Evolutionary conservation across 2,113 vertebrate species (phyloP).

Genomic region (Pitta sordida): DNA sequence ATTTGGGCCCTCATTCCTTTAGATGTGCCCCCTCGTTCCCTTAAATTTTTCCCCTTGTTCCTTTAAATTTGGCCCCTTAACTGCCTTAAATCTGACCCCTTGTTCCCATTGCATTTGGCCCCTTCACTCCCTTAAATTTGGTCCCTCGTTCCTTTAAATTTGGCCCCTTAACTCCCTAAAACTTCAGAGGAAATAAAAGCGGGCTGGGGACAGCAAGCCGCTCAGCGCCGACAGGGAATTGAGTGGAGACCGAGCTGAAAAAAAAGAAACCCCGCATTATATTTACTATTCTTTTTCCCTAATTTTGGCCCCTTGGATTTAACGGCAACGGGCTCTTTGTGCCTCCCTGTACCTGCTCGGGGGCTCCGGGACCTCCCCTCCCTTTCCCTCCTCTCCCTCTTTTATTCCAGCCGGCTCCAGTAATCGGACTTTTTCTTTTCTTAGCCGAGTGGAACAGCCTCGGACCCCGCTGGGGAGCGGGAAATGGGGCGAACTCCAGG

Average conservation of each 20-base stretch:
- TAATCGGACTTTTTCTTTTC: conserved; percentile 28
- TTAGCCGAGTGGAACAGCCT: conserved; percentile 51
- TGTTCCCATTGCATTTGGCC: too few species aligned
- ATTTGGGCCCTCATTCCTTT: neutral
- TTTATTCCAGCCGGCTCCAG: neutral
- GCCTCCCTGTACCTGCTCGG: neutral
- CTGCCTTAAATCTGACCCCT: too few species aligned
- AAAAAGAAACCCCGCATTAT: fast-evolving
- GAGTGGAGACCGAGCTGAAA: fast-evolving
- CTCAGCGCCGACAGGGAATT: fast-evolving
- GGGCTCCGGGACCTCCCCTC: neutral
- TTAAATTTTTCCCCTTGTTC: neutral
- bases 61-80: neutral
- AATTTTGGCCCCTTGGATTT: neutral
- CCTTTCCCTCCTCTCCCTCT: neutral
- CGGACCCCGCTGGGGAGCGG: neutral
- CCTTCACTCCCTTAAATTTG: neutral
- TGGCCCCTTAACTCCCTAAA: neutral
- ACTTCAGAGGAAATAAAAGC: too few species aligned
- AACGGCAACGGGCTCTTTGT: neutral
- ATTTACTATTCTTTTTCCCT: too few species aligned
- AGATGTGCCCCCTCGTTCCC: neutral
- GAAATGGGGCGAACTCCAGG: neutral
- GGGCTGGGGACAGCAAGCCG: fast-evolving
- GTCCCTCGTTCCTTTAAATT: neutral